Base-by-base conservation (phyloP, 1,140 invertebrate genomes). In the Pectinophora gossypiella region DNA sequence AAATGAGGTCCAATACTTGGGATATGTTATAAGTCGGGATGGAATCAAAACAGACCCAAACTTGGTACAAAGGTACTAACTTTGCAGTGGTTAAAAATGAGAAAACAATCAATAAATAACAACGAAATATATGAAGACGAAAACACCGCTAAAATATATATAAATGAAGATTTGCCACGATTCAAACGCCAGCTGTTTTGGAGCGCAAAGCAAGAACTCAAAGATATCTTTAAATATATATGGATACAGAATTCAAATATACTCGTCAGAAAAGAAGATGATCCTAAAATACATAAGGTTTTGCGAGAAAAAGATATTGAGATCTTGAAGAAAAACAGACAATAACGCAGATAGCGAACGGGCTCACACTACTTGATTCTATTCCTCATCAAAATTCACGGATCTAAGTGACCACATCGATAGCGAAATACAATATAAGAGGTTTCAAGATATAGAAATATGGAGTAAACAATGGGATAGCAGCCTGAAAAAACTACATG, bases 251-350 rank as follows among this genome's bases (percentile, higher is more conserved):
- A 38, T 15, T 38, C 35, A 0, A 49, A 38, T 21, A 38, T 49
- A 19, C 19, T 49, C 12, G 47, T 18, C 13, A 62, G 54, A 53
- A 67, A 63, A 9, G 51, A 47, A 2, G 35, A 55, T 3, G 55
- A 59, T 27, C 51, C 57, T 13, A 61, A 56, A 36, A 67, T 67
- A 19, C 45, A 62, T 43, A 58, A 58, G 6, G 60, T 58, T 22
- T 13, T 35, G 42, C 40, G 50, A 13, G 40, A 50, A 54, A 19
- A 38, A 44, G 35, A 49, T 49, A 40, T 49, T 5, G 20, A 36
- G n/a, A 38, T 2, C 19, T 49, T 15, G 15, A n/a, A 4, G 13
- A 7, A 48, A 48, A 48, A 48, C 10, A 40, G 15, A 40, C 48
- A 2, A 5, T 6, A 21, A 18, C 38, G 20, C 19, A 22, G 35